Conservation (phyloP, 2,113 vertebrate genomes). For the Phalacrocorax aristotelis region DNA sequence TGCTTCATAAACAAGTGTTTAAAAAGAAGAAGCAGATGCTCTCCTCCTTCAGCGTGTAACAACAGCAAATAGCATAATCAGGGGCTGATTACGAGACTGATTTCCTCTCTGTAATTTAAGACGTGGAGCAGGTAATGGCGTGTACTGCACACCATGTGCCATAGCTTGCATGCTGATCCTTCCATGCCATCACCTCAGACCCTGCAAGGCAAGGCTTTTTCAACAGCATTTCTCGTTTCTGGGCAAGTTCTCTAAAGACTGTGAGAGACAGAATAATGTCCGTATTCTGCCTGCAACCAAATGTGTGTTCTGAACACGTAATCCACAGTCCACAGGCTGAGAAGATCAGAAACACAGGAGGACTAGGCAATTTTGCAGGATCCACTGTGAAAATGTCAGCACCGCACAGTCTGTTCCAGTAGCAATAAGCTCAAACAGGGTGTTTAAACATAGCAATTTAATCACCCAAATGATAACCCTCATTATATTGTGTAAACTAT, state of each 20-base stretch:
- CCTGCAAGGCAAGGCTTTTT: background rate
- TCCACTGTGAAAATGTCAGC: conserved; percentile 18
- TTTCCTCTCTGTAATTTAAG: background rate
- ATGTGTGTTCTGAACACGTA: background rate
- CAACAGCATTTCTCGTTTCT: background rate
- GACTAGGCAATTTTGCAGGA: background rate
- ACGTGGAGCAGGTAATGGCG: background rate
- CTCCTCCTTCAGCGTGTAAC: background rate
- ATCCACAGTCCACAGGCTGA: background rate
- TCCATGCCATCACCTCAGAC: background rate
- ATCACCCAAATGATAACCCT: conserved; percentile 3
- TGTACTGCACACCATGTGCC: background rate
- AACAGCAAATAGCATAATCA: conserved; percentile 13
- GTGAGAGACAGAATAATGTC: background rate
- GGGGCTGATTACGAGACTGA: background rate
- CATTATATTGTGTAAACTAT: background rate
- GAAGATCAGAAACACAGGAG: background rate
- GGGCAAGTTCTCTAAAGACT: background rate
- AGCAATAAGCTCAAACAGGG: background rate
- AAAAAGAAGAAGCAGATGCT: conserved; percentile 20
- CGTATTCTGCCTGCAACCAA: background rate
- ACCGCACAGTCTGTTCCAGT: background rate
- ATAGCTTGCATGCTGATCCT: background rate
- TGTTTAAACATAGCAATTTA: background rate
- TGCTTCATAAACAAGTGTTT: background rate